Base-by-base conservation (phyloP, 2,888 invertebrate species). In the Hypolimnas misippus region DNA sequence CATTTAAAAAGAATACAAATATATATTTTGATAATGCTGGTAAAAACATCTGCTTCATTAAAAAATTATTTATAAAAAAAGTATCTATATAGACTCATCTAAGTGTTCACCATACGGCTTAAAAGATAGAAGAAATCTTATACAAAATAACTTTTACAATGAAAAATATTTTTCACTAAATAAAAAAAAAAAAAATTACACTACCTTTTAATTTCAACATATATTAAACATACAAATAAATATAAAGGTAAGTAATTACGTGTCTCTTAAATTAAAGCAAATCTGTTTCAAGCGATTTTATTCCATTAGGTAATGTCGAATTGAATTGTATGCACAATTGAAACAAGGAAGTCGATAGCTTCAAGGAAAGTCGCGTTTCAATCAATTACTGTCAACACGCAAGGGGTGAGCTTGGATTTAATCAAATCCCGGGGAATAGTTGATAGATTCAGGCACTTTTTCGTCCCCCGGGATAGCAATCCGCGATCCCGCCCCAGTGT, bases 381-480 rank as follows among this genome's bases (percentile, higher is more conserved):
- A 90, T 91, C 90, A 86, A 89, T 89, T 87, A 84, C 84, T 85
- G 87, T 84, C 90, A 87, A 86, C 89, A 86, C 83, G 83, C 79
- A 83, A 84, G 82, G 89, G 89, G 89, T 82, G 86, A 83, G 80
- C 62, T 67, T 67, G 79, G 82, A 83, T 89, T 90, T 87, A 89
- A 90, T 90, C 85, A 89, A 88, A 84, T 86, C 86, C 83, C 84
- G 76, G 76, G 73, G 78, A 77, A 79, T 79, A 82, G 81, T 83
- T 84, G 86, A 87, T 87, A 82, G 84, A 83, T 87, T 85, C 79
- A 79, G 85, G 80, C 82, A 83, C 82, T 86, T 84, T 84, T 86
- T 82, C 79, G 76, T 78, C 85, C 86, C 87, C 70, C 65, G 84
- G 83, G 86, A 82, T 75, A 73, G 74, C 86, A 86, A 87, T 87